Evolutionary conservation across 2,797 vertebrate species (phyloP).

Genomic region (Anabacerthia variegaticeps): DNA sequence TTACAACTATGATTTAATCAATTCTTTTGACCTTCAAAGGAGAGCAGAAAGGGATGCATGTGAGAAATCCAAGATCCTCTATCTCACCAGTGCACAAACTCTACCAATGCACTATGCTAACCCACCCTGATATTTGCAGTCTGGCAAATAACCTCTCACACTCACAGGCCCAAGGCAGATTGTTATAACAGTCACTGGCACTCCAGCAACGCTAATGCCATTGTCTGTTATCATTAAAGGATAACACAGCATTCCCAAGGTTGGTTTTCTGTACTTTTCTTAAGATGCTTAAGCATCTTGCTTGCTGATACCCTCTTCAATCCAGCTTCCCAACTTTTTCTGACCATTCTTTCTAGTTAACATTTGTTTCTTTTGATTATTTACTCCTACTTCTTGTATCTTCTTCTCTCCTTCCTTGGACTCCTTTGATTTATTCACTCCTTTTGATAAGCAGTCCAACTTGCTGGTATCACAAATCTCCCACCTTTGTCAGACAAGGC

Average conservation of each 20-base stretch:
- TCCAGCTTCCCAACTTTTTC: not conserved
- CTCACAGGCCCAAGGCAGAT: not conserved
- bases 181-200: fast-evolving
- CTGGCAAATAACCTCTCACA: not conserved
- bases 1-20: not conserved
- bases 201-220: not conserved
- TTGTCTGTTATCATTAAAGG: not conserved
- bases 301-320: not conserved
- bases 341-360: not conserved
- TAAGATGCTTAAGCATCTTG: not conserved
- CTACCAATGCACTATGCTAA: not conserved
- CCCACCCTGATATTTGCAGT: not conserved
- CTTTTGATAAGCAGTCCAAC: not conserved
- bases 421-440: not conserved
- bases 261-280: not conserved
- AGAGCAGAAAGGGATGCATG: not conserved
- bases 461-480: not conserved
- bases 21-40: not conserved
- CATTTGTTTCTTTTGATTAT: not conserved
- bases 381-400: not conserved
- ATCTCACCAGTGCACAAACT: not conserved
- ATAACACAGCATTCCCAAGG: not conserved
- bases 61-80: not conserved
- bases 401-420: not conserved
- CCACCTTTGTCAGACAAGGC: not conserved